Base-by-base conservation (phyloP, 1,140 invertebrate species). In the Teleogryllus occipitalis region DNA sequence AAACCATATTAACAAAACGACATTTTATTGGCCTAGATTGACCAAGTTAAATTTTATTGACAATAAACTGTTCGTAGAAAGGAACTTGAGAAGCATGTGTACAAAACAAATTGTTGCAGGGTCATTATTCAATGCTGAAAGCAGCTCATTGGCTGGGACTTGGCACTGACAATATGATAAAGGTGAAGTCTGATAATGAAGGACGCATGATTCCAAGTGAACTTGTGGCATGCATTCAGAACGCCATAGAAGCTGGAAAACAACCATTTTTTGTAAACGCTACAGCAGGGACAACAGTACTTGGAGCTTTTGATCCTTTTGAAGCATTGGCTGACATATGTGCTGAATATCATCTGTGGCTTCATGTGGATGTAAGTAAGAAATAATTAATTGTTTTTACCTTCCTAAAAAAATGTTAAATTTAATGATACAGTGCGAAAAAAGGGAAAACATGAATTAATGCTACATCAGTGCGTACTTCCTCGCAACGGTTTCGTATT, bases 111-210 rank as follows among this genome's bases (percentile, higher is more conserved):
- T 47, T 12, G 46, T 47, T 81, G 39, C 84, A 91, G 92, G 87
- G 93, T 80, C 97, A 98, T 85, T 98, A 97, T 85, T 98, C 96
- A 0, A 90, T 97, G 18, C 88, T 89, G 81, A 95, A 96, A 86
- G 91, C 89, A 7, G 91, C 92, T 4, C 91, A 94, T 83, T 93
- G 95, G 90, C 85, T 97, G 10, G 95, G 95, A 0, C 85, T 96
- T 46, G 96, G 96, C 0, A 92, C 90, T 0, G 91, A 96, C 46
- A 92, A 92, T 84, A 89, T 94, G 8, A 84, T 91, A 47, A 84
- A 89, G 82, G 90, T 97, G 0, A 89, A 90, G 82, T 91, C 91
- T 2, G 93, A 96, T 84, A 83, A 87, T 3, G 78, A 83, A 3
- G 93, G 93, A 8, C 88, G 90, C 75, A 94, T 95, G 92, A 83